A percentile compares a stretch with the other conserved stretches of the same genome.
These are phyloP conservation scores for Drosophila stalkeri DNA, from an alignment of 2,888 invertebrate genomes.

Conservation along the genomic window DNA sequence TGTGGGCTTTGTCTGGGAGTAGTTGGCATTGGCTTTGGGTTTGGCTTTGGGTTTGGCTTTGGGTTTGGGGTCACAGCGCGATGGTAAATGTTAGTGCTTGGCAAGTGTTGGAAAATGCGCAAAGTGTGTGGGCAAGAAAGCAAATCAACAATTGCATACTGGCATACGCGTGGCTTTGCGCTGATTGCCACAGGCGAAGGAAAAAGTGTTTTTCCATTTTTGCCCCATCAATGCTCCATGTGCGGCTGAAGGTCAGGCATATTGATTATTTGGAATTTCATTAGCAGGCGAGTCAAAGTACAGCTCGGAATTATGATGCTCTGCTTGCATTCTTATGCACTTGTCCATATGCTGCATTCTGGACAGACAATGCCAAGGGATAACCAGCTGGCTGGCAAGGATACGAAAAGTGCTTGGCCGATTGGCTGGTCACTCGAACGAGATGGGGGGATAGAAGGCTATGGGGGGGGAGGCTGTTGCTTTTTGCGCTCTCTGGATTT, in stretches of 20 bases:
- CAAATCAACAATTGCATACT: slow-evolving; percentile 36
- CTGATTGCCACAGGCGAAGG: slow-evolving; percentile 19
- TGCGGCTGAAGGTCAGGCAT: slow-evolving; percentile 43
- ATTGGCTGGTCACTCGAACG: background rate
- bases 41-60: background rate
- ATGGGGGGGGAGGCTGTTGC: background rate
- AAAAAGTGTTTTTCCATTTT: slow-evolving; percentile 39
- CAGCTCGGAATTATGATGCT: slow-evolving; percentile 49
- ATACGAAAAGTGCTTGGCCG: slow-evolving; percentile 38
- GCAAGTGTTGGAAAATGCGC: slow-evolving; percentile 32
- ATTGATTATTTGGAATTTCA: slow-evolving; percentile 65
- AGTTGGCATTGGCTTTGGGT: background rate
- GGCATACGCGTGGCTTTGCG: slow-evolving; percentile 11
- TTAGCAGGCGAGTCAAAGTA: slow-evolving; percentile 46
- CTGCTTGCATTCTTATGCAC: slow-evolving; percentile 64
- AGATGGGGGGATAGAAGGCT: background rate
- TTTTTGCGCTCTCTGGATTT: slow-evolving; percentile 40
- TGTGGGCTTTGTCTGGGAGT: background rate
- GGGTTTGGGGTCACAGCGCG: background rate
- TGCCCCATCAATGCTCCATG: slow-evolving; percentile 22
- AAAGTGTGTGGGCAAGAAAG: slow-evolving; percentile 13
- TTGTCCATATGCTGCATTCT: slow-evolving; percentile 58
- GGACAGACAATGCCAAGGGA: slow-evolving; percentile 41
- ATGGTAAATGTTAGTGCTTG: slow-evolving; percentile 22
- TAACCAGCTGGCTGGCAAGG: slow-evolving; percentile 49